Conservation (phyloP, 2,888 invertebrate genomes). For the Ischnus inquisitorius region DNA sequence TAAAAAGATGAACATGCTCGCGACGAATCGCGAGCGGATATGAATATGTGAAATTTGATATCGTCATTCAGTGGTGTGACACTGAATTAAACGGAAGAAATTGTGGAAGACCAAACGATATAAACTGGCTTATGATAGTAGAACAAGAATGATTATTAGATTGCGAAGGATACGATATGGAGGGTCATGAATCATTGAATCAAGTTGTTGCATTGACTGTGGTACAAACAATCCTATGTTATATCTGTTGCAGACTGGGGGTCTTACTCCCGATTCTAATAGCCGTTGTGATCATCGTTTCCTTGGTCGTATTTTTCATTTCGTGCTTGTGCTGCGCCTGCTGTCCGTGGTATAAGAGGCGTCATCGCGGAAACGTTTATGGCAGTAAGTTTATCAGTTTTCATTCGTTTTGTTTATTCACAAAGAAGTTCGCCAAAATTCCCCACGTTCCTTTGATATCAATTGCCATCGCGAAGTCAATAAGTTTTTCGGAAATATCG, state of each 20-base stretch:
- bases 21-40: no score
- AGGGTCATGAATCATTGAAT: no score
- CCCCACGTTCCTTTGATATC: background rate
- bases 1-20: no score
- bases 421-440: background rate
- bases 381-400: slow-evolving; percentile 78
- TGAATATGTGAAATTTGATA: no score
- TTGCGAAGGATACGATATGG: no score
- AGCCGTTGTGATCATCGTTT: slow-evolving; percentile 65
- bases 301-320: slow-evolving; percentile 75
- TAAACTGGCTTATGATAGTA: no score
- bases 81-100: no score
- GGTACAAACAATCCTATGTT: background rate
- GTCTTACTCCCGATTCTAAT: slow-evolving; percentile 68
- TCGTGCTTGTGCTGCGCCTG: slow-evolving; percentile 82
- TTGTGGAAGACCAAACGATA: no score
- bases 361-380: slow-evolving; percentile 81
- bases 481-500: background rate
- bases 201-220: no score
- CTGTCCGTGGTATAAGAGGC: slow-evolving; percentile 81
- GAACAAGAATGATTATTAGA: no score
- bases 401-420: slow-evolving; percentile 22
- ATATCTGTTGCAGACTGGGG: slow-evolving; percentile 72
- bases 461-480: background rate
- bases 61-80: no score